These are phyloP conservation scores for Netelia inedita DNA, from an alignment of 2,888 invertebrate genomes.

Conservation along the genomic window DNA sequence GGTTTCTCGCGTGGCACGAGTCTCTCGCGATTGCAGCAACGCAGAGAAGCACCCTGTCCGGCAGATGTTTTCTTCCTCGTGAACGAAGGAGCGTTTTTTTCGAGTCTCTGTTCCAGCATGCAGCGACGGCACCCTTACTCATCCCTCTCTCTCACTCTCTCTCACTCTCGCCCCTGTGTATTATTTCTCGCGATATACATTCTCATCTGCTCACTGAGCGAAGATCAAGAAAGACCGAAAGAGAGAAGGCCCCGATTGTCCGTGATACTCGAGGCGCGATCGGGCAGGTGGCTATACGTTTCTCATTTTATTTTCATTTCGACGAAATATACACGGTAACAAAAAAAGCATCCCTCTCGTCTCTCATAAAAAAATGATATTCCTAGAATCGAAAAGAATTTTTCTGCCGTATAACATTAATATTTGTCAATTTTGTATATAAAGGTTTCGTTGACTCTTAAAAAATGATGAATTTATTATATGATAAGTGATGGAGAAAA, in stretches of 20 bases:
- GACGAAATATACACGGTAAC: not conserved
- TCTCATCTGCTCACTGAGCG: constrained; percentile 64
- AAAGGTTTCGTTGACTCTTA: not conserved
- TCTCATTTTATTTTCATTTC: constrained; percentile 32
- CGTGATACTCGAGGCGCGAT: constrained; percentile 45
- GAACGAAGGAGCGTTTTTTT: constrained; percentile 44
- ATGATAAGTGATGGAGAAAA: not conserved
- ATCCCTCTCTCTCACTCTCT: constrained; percentile 34
- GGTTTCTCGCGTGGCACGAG: constrained; percentile 68
- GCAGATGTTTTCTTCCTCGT: constrained; percentile 72
- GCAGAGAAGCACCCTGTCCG: constrained; percentile 53
- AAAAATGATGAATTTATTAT: not conserved
- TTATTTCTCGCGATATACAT: constrained; percentile 15
- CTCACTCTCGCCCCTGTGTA: constrained; percentile 36
- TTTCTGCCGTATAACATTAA: not conserved
- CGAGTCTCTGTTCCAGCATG: constrained; percentile 49
- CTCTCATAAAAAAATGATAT: not conserved
- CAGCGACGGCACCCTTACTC: constrained; percentile 29
- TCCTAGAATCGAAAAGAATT: not conserved
- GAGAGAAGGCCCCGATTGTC: constrained; percentile 61
- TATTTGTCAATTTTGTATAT: not conserved
- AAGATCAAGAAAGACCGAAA: constrained; percentile 51
- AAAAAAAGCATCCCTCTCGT: not conserved
- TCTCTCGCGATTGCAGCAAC: constrained; percentile 58
- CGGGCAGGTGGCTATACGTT: constrained; percentile 67